Evolutionary conservation across 2,113 vertebrate genomes (phyloP), one percentile per base, ranked within the genome.

Genomic region (Proteles cristata): DNA sequence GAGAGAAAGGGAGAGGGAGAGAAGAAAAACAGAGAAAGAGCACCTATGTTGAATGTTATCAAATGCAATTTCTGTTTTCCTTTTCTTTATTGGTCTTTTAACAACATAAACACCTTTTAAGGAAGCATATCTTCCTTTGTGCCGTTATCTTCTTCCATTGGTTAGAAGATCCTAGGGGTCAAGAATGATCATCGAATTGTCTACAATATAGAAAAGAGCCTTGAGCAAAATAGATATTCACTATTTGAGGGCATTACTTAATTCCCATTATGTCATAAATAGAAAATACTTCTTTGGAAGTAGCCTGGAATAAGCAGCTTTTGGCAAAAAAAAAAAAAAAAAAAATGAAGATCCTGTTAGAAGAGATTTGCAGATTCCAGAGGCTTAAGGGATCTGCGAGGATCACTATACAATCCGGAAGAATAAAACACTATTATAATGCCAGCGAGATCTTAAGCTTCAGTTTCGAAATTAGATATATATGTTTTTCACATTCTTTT

Each of bases 401-500:
- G 65, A 35, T 90, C 23, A 71, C 33, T 76, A 25, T 50, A 26
- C 33, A 86, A 93, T 61, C 61, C 21, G 43, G 45, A 39, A 25
- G 11, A 43, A 3, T 53, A 39, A 28, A 33, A 53, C 28, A 8
- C 12, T 4, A 16, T 19, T 48, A 25, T n/a, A 80, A 85, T 28
- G 61, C 21, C 4, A 35, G 23, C 63, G 50, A 17, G 17, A 73
- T 63, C 31, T 85, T 74, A 65, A 92, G 31, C 66, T 81, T 90
- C n/a, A 63, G 66, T 91, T 93, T 39, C 82, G 86, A 96, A 96
- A 96, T 93, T 63, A 61, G 61, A 96, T 95, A 96, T 50, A 58
- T 31, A 50, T 96, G 73, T 77, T 95, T 97, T 91, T n/a, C 31
- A 55, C 95, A 95, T 97, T 95, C 81, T 93, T 93, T 96, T 45